Evolutionary conservation across 1,140 invertebrate genomes (phyloP), one percentile per base, ranked within the genome.

Genomic region (Orchesella cincta): DNA sequence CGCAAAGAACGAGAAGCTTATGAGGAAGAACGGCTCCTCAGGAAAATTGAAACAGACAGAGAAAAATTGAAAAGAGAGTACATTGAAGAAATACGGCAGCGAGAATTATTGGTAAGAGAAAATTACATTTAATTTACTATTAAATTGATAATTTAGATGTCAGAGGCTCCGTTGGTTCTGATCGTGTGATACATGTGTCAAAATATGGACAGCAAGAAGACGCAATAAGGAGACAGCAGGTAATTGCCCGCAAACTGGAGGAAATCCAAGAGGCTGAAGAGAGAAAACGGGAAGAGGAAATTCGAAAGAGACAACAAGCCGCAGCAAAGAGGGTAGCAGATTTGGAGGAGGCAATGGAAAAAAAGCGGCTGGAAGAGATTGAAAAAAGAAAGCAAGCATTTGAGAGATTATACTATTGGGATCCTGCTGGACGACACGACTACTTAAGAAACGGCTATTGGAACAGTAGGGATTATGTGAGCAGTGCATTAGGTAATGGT

Each of bases 221-320:
- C 46, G 70, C 77, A 14, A 71, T 51, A 29, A 73, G 74, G 67
- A 57, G 73, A 23, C 78, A 80, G 34, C 62, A 39, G 35, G 75
- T 46, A 16, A 80, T 82, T 31, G 73, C 81, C 3, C 57, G 70
- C 73, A 57, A 78, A 74, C 39, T 82, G 1, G 81, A 82, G 54
- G 78, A 82, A 74, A 77, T 82, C n/a, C 76, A 77, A 54, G 73
- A 78, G 20, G 76, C 31, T 1, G 80, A 77, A n/a, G 80, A 80
- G 36, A 64, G 75, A 23, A 75, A 76, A 51, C 35, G 74, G 29
- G 78, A 80, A 23, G 78, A 82, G 64, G 77, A 82, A 29, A 72
- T 77, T 8, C 26, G 16, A 0, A 76, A 57, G 33, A 73, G 62
- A 54, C 78, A 77, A 57, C 34, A 36, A 26, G 73, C 67, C 16